Evolutionary conservation across 2,888 invertebrate species (phyloP).

Genomic region (Drosophila tripunctata): DNA sequence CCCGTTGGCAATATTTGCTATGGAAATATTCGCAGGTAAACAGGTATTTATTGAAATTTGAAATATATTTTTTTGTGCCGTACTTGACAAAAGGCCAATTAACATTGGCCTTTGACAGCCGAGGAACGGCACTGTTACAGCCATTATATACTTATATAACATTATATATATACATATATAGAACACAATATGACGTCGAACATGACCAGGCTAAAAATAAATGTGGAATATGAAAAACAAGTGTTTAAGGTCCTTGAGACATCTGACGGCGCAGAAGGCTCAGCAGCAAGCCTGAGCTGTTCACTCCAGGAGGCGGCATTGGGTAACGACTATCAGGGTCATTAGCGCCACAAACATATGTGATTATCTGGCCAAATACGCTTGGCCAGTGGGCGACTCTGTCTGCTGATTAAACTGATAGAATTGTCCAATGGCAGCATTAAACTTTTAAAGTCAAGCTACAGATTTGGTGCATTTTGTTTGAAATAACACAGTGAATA

Average conservation of each 20-base stretch:
- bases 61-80: constrained; percentile 24
- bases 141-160: constrained; percentile 13
- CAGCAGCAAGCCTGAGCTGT: constrained; percentile 16
- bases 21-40: constrained; percentile 36
- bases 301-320: constrained; percentile 8
- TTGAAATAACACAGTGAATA: too few species aligned
- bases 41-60: constrained; percentile 24
- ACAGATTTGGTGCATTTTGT: not conserved
- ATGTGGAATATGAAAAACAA: constrained; percentile 51
- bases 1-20: constrained; percentile 1
- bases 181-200: constrained; percentile 48
- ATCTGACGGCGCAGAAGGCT: constrained; percentile 29
- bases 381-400: constrained; percentile 13
- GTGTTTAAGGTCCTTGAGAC: constrained; percentile 49
- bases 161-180: constrained; percentile 24
- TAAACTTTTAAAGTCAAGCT: constrained; percentile 44
- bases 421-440: constrained; percentile 3
- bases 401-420: constrained; percentile 36
- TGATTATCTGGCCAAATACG: constrained; percentile 24
- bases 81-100: constrained; percentile 62
- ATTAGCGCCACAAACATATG: constrained; percentile 39
- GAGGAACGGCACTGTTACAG: constrained; percentile 37
- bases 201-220: constrained; percentile 51
- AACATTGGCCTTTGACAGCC: constrained; percentile 61
- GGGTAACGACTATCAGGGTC: constrained; percentile 43